Evolutionary conservation across 2,113 vertebrate species (phyloP), one percentile per base, ranked within the genome.

Genomic region (Seriola dumerili): DNA sequence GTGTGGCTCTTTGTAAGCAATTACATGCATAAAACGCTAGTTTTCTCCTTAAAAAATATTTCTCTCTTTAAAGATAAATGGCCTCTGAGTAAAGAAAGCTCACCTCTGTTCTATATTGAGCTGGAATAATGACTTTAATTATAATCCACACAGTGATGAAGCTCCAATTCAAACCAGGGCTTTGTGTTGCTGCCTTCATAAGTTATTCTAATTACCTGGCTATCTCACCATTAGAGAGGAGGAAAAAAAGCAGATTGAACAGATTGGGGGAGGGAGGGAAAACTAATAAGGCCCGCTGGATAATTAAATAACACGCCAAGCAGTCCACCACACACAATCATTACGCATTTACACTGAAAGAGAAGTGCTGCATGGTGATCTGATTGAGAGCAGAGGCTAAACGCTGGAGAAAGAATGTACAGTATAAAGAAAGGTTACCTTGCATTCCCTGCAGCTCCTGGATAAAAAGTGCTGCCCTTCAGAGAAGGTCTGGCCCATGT

Each of bases 401-500:
- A 73, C 4, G 6, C 9, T 36, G 52, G 34, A 52, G 4, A 62
- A 19, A 50, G 36, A 23, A 4, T 21, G 38, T 9, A 2, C 13
- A 65, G 25, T 13, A 23, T 3, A 32, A 23, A 10, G 8, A 55
- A 44, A 10, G 29, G 93, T 96, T 96, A 99, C 98, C 94, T 95
- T 96, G 90, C 98, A 98, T 95, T 98, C 97, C 88, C 94, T 96
- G 93, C 98, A 98, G 93, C 91, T 96, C 90, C 94, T 95, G 64
- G 96, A 96, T 91, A 98, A 93, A 54, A 97, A 89, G 21, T 94
- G 92, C 66, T 98, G 97, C 79, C 98, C 97, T 90, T 99, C 97
- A 50, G 96, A 95, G 57, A 98, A 96, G 3, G 94, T 96, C 90
- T 95, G 96, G 21, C 96, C 97, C 95, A 96, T 95, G 87, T 96